phyloP scores from a whole-genome alignment of 2,113 vertebrate genomes.

The Chaetura pelagica region DNA sequence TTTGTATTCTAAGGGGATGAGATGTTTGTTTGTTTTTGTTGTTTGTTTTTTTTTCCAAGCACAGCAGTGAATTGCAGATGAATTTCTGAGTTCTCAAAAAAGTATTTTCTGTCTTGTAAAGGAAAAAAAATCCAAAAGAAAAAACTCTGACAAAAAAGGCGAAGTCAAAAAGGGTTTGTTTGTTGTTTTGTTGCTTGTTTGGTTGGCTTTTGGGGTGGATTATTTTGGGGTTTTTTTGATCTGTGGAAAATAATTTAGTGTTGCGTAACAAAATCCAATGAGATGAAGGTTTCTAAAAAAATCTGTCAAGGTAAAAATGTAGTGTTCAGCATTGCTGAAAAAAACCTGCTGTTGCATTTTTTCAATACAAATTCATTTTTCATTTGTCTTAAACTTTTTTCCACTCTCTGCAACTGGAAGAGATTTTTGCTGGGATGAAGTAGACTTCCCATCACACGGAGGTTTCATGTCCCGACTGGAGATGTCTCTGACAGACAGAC shows the following conservation, averaged over 20 bases:
- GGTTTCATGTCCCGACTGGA: neutral
- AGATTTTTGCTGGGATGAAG: neutral
- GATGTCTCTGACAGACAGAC: neutral
- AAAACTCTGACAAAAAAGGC: neutral
- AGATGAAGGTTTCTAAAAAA: neutral
- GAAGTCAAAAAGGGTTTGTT: neutral
- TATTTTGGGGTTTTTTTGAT: neutral
- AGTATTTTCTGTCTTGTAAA: neutral
- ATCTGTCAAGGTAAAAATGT: neutral
- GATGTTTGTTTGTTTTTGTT: rapidly evolving
- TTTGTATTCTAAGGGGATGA: neutral
- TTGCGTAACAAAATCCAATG: neutral
- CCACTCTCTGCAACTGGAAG: neutral
- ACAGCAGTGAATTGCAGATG: neutral
- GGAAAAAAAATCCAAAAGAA: neutral
- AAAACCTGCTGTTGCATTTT: neutral
- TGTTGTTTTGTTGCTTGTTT: no score
- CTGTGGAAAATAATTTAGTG: neutral
- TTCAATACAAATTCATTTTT: neutral
- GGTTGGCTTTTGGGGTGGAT: no score
- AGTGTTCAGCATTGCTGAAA: neutral
- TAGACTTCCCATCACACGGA: neutral
- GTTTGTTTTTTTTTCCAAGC: neutral
- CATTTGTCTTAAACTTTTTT: neutral
- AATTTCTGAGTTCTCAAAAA: neutral